phyloP scores from a whole-genome alignment of 1,140 invertebrate genomes.

The Sarcophaga bullata region DNA sequence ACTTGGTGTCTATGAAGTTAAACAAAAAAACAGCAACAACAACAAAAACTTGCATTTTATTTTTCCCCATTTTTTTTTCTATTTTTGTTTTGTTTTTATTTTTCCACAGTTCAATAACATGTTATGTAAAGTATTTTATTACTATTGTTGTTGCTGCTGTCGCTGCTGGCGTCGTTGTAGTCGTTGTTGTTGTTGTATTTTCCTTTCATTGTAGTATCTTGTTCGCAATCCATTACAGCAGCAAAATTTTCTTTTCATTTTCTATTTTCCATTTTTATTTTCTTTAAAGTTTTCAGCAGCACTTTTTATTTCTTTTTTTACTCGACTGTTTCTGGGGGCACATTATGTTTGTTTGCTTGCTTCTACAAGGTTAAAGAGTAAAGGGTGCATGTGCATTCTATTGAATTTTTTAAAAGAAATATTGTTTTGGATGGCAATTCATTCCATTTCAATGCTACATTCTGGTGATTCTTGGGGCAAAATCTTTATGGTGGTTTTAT shows the following conservation, averaged over 20 bases:
- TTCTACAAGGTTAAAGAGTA: too few relatives aligned
- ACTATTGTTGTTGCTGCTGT: neutral
- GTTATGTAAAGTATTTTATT: conserved; percentile 25
- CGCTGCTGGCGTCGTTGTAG: conserved; percentile 42
- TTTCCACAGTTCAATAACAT: conserved; percentile 25
- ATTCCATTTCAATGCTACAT: too few relatives aligned
- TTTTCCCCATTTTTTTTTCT: neutral
- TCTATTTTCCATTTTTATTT: conserved; percentile 25
- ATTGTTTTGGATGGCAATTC: too few relatives aligned
- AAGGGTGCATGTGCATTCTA: too few relatives aligned
- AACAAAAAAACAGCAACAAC: neutral
- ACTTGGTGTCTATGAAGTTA: neutral
- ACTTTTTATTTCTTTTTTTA: neutral
- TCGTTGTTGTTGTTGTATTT: conserved; percentile 49
- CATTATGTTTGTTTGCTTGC: neutral
- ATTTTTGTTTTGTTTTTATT: conserved; percentile 23
- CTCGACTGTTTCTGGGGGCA: neutral
- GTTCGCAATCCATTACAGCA: conserved; percentile 43
- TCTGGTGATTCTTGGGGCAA: too few relatives aligned
- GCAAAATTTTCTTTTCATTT: conserved; percentile 40
- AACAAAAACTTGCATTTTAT: conserved; percentile 28
- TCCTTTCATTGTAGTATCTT: conserved; percentile 44
- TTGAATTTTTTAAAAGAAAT: too few relatives aligned
- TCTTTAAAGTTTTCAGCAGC: neutral
- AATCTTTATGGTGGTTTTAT: too few relatives aligned